Conservation (phyloP, 2,888 invertebrate species). For the Malthinus flaveolus region DNA sequence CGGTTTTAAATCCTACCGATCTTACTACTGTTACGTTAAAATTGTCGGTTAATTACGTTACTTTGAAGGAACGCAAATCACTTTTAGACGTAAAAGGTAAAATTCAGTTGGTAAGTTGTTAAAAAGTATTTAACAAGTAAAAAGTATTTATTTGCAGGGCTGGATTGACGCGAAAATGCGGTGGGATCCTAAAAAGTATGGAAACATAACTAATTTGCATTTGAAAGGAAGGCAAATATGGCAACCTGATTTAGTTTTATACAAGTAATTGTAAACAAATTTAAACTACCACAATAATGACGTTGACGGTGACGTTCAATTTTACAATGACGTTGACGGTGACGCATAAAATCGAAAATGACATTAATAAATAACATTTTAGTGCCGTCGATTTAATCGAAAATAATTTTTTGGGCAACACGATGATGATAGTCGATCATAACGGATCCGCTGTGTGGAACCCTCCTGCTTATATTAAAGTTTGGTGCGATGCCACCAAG, state of each 20-base stretch:
- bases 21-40: slow-evolving; percentile 41
- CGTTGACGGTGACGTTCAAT: no score
- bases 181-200: slow-evolving; percentile 64
- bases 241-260: slow-evolving; percentile 60
- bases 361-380: background rate
- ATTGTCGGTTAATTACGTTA: slow-evolving; percentile 39
- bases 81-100: slow-evolving; percentile 48
- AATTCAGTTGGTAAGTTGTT: slow-evolving; percentile 52
- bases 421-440: slow-evolving; percentile 41
- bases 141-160: slow-evolving; percentile 53
- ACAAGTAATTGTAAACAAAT: slow-evolving; percentile 42
- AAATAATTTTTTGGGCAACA: slow-evolving; percentile 41
- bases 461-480: slow-evolving; percentile 43
- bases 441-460: slow-evolving; percentile 50
- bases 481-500: slow-evolving; percentile 48
- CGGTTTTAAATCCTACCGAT: slow-evolving; percentile 40
- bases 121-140: background rate
- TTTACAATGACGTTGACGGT: no score
- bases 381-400: slow-evolving; percentile 45
- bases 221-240: slow-evolving; percentile 63
- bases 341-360: no score
- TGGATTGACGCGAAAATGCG: slow-evolving; percentile 66
- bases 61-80: slow-evolving; percentile 48
- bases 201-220: slow-evolving; percentile 56
- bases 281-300: no score